Evolutionary conservation across 1,140 invertebrate species (phyloP).

Genomic region (Homalodisca vitripennis): DNA sequence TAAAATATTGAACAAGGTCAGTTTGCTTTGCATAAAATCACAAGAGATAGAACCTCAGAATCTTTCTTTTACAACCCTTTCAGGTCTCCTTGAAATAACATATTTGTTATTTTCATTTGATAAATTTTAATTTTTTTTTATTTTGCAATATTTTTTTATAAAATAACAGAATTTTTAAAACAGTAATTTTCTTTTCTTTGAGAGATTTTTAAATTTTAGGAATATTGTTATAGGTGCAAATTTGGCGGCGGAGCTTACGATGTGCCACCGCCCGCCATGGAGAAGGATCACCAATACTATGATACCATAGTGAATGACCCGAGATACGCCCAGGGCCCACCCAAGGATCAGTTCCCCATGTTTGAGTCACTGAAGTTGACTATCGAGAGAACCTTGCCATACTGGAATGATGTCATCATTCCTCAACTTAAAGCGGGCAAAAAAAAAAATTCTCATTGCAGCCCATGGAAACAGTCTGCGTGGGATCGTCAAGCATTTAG

Average conservation of each 20-base stretch:
- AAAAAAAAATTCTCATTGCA: conserved; percentile 85
- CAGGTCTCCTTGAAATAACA: no score
- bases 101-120: no score
- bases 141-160: no score
- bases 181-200: no score
- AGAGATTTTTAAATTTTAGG: no score
- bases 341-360: conserved; percentile 82
- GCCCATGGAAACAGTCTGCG: conserved; percentile 95
- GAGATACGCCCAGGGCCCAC: conserved; percentile 72
- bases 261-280: conserved; percentile 88
- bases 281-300: conserved; percentile 78
- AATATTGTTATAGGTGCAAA: conserved; percentile 76
- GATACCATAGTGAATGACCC: conserved; percentile 79
- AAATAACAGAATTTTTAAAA: no score
- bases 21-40: no score
- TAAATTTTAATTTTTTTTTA: no score
- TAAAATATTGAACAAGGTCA: no score
- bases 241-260: conserved; percentile 95
- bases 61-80: no score
- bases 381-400: conserved; percentile 84
- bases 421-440: conserved; percentile 89
- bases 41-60: no score
- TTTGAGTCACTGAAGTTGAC: conserved; percentile 93
- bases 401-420: conserved; percentile 94
- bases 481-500: conserved; percentile 94